These are phyloP conservation scores for Gerris lacustris DNA, from an alignment of 2,888 invertebrate genomes.

Conservation along the genomic window DNA sequence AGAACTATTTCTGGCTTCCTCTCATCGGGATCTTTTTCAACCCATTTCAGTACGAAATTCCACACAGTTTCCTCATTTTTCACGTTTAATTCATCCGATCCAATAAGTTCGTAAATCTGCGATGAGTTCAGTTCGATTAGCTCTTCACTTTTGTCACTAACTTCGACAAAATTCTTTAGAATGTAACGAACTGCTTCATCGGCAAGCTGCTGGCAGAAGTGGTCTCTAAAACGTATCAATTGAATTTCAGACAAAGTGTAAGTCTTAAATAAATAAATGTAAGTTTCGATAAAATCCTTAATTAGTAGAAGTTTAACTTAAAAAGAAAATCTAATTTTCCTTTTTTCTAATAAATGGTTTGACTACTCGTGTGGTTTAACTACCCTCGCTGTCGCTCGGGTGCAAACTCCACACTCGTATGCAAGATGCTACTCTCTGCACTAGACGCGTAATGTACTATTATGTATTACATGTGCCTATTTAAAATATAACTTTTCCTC, in stretches of 20 bases:
- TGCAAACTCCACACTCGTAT: no score
- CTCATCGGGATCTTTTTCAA: constrained; percentile 58
- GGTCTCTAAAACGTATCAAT: constrained; percentile 44
- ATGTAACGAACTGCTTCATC: constrained; percentile 55
- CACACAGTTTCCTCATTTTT: constrained; percentile 78
- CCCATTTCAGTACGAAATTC: constrained; percentile 78
- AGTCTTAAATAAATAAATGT: constrained; percentile 7
- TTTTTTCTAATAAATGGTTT: no score
- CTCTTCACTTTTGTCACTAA: constrained; percentile 60
- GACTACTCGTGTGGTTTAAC: no score
- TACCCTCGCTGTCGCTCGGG: no score
- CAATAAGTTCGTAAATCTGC: constrained; percentile 62
- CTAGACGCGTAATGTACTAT: no score
- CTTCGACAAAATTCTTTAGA: constrained; percentile 59
- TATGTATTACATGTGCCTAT: no score
- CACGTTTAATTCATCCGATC: constrained; percentile 73
- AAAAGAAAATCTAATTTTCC: no score
- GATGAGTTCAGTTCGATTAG: constrained; percentile 57
- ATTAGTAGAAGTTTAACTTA: no score
- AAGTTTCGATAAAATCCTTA: neutral
- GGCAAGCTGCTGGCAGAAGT: constrained; percentile 60
- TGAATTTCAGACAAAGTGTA: neutral
- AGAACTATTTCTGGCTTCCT: constrained; percentile 64
- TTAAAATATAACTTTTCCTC: no score
- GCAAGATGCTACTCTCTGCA: no score